Base-by-base conservation (phyloP, 2,797 vertebrate species). In the Rallus crepitans region DNA sequence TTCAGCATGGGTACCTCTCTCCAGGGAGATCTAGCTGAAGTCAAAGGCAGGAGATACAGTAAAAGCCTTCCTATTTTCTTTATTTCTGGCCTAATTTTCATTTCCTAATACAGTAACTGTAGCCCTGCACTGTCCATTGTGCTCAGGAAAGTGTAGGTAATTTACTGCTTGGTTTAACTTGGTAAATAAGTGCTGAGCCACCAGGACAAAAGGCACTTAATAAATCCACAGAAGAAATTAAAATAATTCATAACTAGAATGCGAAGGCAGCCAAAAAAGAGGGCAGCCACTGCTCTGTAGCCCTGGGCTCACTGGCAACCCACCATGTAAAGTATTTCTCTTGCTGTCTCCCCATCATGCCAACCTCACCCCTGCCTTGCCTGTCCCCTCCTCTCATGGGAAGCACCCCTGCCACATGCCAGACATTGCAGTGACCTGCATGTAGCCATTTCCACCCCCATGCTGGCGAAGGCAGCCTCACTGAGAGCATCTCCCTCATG, bases 81-180 rank as follows among this genome's bases (percentile, higher is more conserved):
- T 42, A 78, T 35, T 85, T 90, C 82, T 89, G 25, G 14, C 39
- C 82, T 70, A 42, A 86, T 52, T 94, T 94, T 90, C 12, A 70
- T 73, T 92, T 94, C 25, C n/a, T 83, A 75, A 61, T 37, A 56
- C 13, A 75, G 14, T 47, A 80, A 73, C 4, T 2, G 72, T 25
- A 81, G 21, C 64, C 81, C 61, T 2, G 1, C 8, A 7, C 14
- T 88, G 82, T 68, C 79, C 65, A 11, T 12, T 69, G 40, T 57
- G 79, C 31, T 65, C 72, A 83, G 39, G 82, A 80, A 89, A 85
- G 66, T 47, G 61, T 5, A 93, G 30, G 66, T 72, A 88, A 95
- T 90, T 94, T 91, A 91, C 71, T 90, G 89, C 91, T 94, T 88
- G 73, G 55, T 87, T 96, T 96, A 91, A 84, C 91, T 91, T 52